Evolutionary conservation across 2,888 invertebrate species (phyloP), one percentile per base, ranked within the genome.

Genomic region (Mystacides longicornis): DNA sequence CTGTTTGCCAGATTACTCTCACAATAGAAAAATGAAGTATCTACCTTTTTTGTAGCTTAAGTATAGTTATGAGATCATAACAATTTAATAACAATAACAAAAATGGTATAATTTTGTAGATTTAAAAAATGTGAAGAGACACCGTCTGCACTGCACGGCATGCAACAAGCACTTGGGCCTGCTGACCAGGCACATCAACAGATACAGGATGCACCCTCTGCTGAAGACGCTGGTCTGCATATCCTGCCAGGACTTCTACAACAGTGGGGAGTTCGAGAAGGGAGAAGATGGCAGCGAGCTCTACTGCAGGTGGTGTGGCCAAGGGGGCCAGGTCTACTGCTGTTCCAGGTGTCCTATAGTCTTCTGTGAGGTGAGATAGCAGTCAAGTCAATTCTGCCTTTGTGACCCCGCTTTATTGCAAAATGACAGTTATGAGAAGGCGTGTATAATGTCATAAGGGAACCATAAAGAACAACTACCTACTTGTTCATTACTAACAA

Each of bases 241-340:
- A 49, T 77, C 79, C 48, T 89, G 89, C 68, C 83, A 83, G 63
- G 81, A 85, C 37, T 89, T 89, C 67, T 89, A 89, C 66, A 86
- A 85, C 52, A 87, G 87, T 67, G 89, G 89, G 3, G 87, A 86
- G 64, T 89, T 89, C 68, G 87, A 86, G 57, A 87, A 87, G 71
- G 89, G 89, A 50, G 88, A 89, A 68, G 89, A 89, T 72, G 87
- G 87, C 21, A 89, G 88, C 16, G 89, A 89, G 67, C 71, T 89
- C 59, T 89, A 89, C 65, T 89, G 89, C 64, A 79, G 89, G 49
- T 89, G 89, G 89, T 89, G 89, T 66, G 89, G 89, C 0, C 88
- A 89, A 68, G 89, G 82, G 3, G 86, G 86, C 3, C 85, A 85
- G 69, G 86, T 89, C 1, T 85, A 87, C 65, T 89, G 89, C 66